Evolutionary conservation across 1,140 invertebrate genomes (phyloP), one percentile per base, ranked within the genome.

Genomic region (Trinorchestia longiramus): DNA sequence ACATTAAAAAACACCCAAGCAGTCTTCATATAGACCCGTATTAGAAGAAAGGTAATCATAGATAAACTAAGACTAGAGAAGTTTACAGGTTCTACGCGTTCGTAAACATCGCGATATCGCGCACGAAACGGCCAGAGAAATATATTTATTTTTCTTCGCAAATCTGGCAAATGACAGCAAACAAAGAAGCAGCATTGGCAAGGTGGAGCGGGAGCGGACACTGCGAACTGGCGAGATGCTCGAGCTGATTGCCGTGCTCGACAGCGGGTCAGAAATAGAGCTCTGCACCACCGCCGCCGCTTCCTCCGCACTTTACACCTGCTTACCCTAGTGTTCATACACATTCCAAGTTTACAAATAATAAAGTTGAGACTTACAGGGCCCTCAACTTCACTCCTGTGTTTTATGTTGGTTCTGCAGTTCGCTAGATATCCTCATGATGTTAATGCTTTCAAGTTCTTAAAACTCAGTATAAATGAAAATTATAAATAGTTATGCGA

Each of bases 161-260:
- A 90, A 43, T 90, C 43, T 90, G 88, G 88, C 88, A 43, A 90
- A 90, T 90, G 88, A 90, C 88, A 41, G 88, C 88, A 90, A 90
- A 90, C 41, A 90, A 43, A 90, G 88, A 77, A 91, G 43, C 41
- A 91, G 43, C 45, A 94, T 94, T 94, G 43, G 92, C 92, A 94
- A 43, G 92, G 44, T 45, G 92, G 92, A 45, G 92, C 11, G 44
- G 41, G 92, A 8, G 92, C 92, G 43, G 92, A 94, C 92, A 43
- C 92, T 77, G 92, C 43, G 92, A 40, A 94, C 43, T 43, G 92
- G 43, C 92, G 92, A 94, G 92, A 94, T 94, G 92, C 92, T 94
- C 44, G 43, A 94, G 92, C 43, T 94, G 92, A 94, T 94, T 43
- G 44, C 92, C 40, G 92, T 43, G 41, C 43, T 44, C 92, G 44